Conservation (phyloP, 23 tunicate species). For the Diplosoma virens region DNA sequence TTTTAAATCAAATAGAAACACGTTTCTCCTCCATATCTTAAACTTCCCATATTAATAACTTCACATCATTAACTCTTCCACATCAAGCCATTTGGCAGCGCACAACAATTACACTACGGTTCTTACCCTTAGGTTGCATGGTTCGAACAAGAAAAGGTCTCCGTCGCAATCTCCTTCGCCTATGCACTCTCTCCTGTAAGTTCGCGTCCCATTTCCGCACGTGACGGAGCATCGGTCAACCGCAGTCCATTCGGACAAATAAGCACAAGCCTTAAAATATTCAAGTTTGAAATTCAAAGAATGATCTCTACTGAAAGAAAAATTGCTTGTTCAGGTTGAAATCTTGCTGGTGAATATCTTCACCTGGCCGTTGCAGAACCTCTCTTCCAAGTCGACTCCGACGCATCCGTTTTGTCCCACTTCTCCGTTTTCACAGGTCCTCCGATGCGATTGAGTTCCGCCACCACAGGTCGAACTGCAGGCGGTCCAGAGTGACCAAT, state of each 20-base stretch:
- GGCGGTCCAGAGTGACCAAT: slow-evolving; percentile 29
- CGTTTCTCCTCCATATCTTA: no score
- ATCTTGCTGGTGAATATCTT: no score
- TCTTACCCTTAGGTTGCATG: background rate
- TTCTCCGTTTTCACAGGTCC: slow-evolving; percentile 31
- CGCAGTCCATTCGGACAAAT: slow-evolving; percentile 59
- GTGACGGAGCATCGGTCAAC: slow-evolving; percentile 50
- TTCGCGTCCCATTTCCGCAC: slow-evolving; percentile 67
- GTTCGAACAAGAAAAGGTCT: background rate
- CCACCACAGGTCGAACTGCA: slow-evolving; percentile 43
- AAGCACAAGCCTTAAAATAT: slow-evolving; percentile 30
- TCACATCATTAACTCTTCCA: no score
- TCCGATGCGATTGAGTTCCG: slow-evolving; percentile 21
- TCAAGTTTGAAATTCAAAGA: background rate
- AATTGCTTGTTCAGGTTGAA: no score
- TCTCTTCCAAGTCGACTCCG: slow-evolving; percentile 28
- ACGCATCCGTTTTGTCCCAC: slow-evolving; percentile 48
- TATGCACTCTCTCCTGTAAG: slow-evolving; percentile 36
- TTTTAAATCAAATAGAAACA: no score
- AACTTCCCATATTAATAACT: no score
- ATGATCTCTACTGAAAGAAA: no score
- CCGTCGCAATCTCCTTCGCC: slow-evolving; percentile 23
- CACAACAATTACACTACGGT: no score
- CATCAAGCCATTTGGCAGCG: no score
- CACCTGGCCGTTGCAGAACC: slow-evolving; percentile 48